Evolutionary conservation across 1,140 invertebrate species (phyloP), one percentile per base, ranked within the genome.

Genomic region (Octopus sinensis): DNA sequence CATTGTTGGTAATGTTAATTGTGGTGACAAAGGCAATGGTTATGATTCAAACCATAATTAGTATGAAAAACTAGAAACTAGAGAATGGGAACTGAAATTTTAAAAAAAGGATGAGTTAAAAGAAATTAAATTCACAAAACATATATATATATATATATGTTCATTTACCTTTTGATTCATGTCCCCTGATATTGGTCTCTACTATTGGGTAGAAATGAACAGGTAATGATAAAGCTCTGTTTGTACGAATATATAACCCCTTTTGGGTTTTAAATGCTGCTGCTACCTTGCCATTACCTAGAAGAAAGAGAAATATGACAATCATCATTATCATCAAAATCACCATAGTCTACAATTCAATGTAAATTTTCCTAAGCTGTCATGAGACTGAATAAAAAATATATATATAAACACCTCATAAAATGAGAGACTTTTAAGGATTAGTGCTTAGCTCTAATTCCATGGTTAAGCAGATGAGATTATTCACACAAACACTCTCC

Each of bases 141-240:
- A 43, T 91, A 54, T 83, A 17, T 56, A 71, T n/a, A 71, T n/a
- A 52, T 23, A 43, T 23, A 76, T 52, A 10, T 76, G 54, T 68
- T 84, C 84, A 78, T 94, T 92, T 54, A 94, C 93, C 79, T 94
- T 92, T 53, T 92, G 93, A 62, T 92, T 79, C 91, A 91, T 87
- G 92, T 92, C 82, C 92, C 89, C 88, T 92, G 87, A 86, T 91
- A 53, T 86, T 88, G 76, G 94, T 90, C 4, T 92, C 91, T 10
- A 96, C 92, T 7, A 96, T 86, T 0, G 96, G 96, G 85, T 95
- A 93, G 88, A 94, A 96, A 51, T 93, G 92, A 6, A 96, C 90
- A 12, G 93, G 92, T 68, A 95, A 87, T 53, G 94, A 94, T 83
- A 96, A 91, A 1, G 94, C 94, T 85, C 95, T 91, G 4, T 94